Evolutionary conservation across 2,797 vertebrate species (phyloP).

Genomic region (Onychomys arenicola): DNA sequence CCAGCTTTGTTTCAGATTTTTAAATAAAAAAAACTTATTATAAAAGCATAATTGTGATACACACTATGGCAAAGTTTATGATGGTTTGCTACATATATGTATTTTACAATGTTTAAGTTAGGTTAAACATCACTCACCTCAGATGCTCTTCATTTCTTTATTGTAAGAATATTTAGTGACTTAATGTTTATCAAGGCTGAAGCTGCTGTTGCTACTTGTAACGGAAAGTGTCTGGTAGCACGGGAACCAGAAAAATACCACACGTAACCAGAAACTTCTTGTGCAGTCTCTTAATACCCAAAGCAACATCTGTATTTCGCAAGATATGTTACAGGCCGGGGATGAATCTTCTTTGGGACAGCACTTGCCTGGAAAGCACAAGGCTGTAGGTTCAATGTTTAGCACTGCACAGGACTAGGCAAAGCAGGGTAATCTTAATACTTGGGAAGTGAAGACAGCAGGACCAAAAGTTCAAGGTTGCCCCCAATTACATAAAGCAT

Average conservation of each 20-base stretch:
- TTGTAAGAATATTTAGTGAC: not conserved
- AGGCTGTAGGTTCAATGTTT: not conserved
- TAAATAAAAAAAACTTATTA: not conserved
- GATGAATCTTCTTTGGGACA: not conserved
- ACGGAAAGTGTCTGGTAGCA: not conserved
- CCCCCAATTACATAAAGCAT: not conserved
- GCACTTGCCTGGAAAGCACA: not conserved
- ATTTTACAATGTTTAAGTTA: not conserved
- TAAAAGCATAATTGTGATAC: not conserved
- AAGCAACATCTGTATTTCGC: not conserved
- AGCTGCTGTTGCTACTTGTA: not conserved
- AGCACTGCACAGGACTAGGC: not conserved
- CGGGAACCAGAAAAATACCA: not conserved
- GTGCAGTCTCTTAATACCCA: not conserved
- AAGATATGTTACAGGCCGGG: not conserved
- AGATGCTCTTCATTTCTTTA: not conserved
- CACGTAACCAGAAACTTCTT: not conserved
- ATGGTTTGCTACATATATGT: not conserved
- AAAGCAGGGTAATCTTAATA: too few species aligned
- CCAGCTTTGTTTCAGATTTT: not conserved
- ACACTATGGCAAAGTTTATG: not conserved
- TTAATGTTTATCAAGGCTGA: not conserved
- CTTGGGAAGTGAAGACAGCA: not conserved
- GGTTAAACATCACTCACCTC: not conserved
- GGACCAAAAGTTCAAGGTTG: not conserved